Conservation (phyloP, 2,797 vertebrate species). For the Lithobates sylvaticus region DNA sequence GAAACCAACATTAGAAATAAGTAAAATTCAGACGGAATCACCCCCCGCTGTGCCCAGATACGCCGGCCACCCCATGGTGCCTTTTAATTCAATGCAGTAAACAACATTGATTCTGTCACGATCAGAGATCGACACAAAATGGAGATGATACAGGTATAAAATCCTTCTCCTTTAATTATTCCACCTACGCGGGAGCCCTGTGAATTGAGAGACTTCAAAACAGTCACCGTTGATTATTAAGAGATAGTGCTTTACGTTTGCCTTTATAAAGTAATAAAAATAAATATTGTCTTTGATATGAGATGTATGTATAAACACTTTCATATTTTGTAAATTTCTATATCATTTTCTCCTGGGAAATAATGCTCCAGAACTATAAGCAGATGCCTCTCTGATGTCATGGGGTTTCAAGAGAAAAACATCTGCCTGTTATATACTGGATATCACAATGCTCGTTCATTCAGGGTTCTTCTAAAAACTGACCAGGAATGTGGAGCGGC, state of each 20-base stretch:
- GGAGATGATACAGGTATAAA: slow-evolving; percentile 19
- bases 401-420: background rate
- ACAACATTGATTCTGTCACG: slow-evolving; percentile 14
- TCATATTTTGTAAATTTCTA: background rate
- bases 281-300: slow-evolving; percentile 28
- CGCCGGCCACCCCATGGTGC: slow-evolving; percentile 20
- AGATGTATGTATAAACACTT: background rate
- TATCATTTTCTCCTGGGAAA: background rate
- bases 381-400: background rate
- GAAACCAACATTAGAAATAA: slow-evolving; percentile 8
- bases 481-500: too few relatives aligned
- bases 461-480: too few relatives aligned
- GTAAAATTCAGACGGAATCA: slow-evolving; percentile 15
- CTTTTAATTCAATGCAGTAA: slow-evolving; percentile 41
- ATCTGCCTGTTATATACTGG: background rate
- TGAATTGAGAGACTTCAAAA: slow-evolving; percentile 28
- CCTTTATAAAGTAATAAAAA: background rate
- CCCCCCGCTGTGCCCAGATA: slow-evolving; percentile 27
- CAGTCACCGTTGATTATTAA: slow-evolving; percentile 22
- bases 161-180: slow-evolving; percentile 35
- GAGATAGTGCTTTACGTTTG: background rate
- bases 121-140: slow-evolving; percentile 37
- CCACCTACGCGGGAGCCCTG: slow-evolving; percentile 19
- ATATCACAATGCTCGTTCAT: too few relatives aligned
- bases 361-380: background rate